Conservation (phyloP, 1,140 invertebrate genomes). For the Caenorhabditis remanei region DNA sequence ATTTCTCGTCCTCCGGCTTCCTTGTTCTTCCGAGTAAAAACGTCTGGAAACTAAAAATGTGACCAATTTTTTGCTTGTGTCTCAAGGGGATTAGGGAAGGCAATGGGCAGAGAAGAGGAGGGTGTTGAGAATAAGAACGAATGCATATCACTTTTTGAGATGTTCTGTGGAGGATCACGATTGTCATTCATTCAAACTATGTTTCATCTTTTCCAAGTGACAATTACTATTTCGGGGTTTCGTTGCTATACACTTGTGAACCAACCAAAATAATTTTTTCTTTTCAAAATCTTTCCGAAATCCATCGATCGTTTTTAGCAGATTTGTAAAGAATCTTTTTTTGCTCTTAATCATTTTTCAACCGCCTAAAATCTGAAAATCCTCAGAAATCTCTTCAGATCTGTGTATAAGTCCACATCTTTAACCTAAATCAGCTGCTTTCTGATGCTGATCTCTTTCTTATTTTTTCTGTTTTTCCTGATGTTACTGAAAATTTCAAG, state of each 20-base stretch:
- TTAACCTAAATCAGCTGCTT: neutral
- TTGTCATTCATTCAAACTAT: neutral
- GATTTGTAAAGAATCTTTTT: no score
- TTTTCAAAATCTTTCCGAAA: no score
- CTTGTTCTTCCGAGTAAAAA: neutral
- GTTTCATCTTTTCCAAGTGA: no score
- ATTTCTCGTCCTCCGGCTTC: neutral
- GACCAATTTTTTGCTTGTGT: constrained; percentile 28
- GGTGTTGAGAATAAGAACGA: constrained; percentile 12
- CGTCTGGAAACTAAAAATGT: constrained; percentile 45
- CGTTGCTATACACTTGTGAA: no score
- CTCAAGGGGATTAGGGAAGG: constrained; percentile 19
- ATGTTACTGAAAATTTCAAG: neutral
- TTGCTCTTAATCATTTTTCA: no score
- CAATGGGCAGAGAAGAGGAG: neutral
- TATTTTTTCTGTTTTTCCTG: constrained; percentile 1
- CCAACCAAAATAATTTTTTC: no score
- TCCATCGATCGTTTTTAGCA: no score
- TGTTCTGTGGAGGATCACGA: neutral
- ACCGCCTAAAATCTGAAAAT: no score
- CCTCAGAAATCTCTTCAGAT: no score
- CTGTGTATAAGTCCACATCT: neutral
- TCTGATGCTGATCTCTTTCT: constrained; percentile 5
- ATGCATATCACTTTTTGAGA: constrained; percentile 7
- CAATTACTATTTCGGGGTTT: no score